These are phyloP conservation scores for Byasa hedistus DNA, from an alignment of 2,888 invertebrate species.

Conservation along the genomic window DNA sequence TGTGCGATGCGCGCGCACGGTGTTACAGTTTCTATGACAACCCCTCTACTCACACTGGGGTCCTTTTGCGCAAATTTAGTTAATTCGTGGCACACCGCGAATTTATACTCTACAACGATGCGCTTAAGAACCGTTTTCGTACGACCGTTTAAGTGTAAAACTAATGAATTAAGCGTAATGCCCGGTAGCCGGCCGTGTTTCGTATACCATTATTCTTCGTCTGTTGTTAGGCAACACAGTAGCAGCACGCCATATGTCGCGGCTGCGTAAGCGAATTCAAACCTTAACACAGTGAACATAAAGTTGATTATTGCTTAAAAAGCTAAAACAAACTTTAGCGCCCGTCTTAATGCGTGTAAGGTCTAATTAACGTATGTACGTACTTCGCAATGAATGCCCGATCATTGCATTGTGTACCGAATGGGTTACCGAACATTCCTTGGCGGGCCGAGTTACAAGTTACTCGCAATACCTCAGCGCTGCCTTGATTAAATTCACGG, in stretches of 20 bases:
- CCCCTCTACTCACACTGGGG: slow-evolving; percentile 73
- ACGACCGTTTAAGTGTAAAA: slow-evolving; percentile 53
- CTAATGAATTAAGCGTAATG: slow-evolving; percentile 76
- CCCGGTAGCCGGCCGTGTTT: slow-evolving; percentile 68
- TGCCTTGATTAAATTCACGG: too few relatives aligned
- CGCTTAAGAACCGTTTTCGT: slow-evolving; percentile 36
- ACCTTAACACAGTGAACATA: slow-evolving; percentile 26
- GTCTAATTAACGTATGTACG: slow-evolving; percentile 14
- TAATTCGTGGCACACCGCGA: slow-evolving; percentile 34
- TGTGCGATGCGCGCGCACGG: slow-evolving; percentile 74
- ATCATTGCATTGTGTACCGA: neutral
- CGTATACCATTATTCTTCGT: slow-evolving; percentile 68
- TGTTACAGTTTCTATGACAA: slow-evolving; percentile 78
- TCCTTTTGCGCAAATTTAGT: slow-evolving; percentile 64
- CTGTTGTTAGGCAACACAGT: slow-evolving; percentile 37
- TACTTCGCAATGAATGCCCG: neutral
- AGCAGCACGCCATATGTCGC: slow-evolving; percentile 38
- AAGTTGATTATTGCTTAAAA: slow-evolving; percentile 31
- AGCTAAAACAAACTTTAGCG: slow-evolving; percentile 19
- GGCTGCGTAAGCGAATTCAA: slow-evolving; percentile 33
- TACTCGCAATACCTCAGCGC: too few relatives aligned
- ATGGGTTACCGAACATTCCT: too few relatives aligned
- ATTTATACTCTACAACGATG: slow-evolving; percentile 32
- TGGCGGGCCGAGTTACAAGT: too few relatives aligned
- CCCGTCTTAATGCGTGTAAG: slow-evolving; percentile 25